Percentiles rank a stretch among this genome's conserved stretches.
Evolutionary conservation across 2,113 vertebrate genomes (phyloP).

Genomic region (Apodemus speciosus): DNA sequence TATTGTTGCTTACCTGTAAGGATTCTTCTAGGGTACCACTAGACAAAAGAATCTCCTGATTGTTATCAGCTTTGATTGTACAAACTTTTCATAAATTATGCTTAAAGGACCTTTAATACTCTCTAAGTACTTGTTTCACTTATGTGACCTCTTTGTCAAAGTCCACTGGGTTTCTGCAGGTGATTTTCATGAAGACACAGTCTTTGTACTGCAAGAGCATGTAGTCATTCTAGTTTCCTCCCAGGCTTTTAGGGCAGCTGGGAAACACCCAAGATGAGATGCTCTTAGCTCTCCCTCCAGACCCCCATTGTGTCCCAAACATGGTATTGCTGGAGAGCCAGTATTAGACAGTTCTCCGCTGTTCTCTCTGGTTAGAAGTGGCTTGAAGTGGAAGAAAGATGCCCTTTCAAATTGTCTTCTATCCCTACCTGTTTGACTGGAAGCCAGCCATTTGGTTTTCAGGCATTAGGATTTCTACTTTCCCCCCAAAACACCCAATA

Average conservation of each 20-base stretch:
- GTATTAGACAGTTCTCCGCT: neutral
- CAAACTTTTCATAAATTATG: constrained; percentile 21
- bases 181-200: neutral
- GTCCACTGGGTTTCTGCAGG: neutral
- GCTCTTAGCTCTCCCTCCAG: neutral
- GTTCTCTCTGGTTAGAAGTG: neutral
- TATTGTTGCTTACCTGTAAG: neutral
- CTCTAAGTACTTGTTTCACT: neutral
- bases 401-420: neutral
- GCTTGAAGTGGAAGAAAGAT: constrained; percentile 4
- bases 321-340: neutral
- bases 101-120: neutral
- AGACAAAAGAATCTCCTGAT: neutral
- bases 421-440: constrained; percentile 48
- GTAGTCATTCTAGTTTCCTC: neutral
- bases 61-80: neutral
- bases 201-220: neutral
- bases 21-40: neutral
- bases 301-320: rapidly evolving
- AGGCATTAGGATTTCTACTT: constrained; percentile 51
- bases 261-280: neutral
- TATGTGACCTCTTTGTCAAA: neutral
- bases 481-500: constrained; percentile 10
- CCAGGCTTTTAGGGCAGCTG: neutral
- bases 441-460: neutral